Percentiles rank a stretch among this genome's conserved stretches.
Evolutionary conservation across 1,140 invertebrate species (phyloP).

Genomic region (Caerostris extrusa): DNA sequence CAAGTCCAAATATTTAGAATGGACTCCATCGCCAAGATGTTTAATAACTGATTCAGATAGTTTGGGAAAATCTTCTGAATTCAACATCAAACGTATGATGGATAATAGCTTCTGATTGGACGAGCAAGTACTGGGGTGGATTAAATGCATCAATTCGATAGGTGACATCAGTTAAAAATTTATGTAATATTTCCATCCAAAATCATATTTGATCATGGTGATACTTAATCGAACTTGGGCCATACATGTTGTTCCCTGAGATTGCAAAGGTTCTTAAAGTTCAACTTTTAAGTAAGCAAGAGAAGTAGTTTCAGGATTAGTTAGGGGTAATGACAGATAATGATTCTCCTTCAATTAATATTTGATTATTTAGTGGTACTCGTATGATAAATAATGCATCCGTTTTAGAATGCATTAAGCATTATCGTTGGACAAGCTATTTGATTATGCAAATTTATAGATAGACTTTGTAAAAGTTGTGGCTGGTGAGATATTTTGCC

Average conservation of each 20-base stretch:
- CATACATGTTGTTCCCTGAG: not conserved
- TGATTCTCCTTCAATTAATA: not conserved
- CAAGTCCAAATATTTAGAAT: conserved; percentile 35
- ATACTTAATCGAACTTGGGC: not conserved
- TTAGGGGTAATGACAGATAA: not conserved
- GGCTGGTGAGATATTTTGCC: too few relatives aligned
- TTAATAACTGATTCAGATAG: conserved; percentile 38
- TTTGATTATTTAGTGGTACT: not conserved
- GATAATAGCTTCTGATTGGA: conserved; percentile 5
- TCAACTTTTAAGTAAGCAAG: not conserved
- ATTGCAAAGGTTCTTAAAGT: not conserved
- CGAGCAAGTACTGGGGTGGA: not conserved
- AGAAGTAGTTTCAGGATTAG: not conserved
- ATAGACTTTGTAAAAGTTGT: too few relatives aligned
- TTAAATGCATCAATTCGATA: not conserved
- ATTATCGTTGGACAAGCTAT: too few relatives aligned
- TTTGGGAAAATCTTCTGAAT: conserved; percentile 17
- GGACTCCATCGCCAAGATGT: conserved; percentile 6
- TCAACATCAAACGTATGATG: not conserved
- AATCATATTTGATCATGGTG: not conserved
- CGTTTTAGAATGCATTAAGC: not conserved
- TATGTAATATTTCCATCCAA: not conserved
- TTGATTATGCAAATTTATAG: too few relatives aligned
- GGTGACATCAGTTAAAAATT: conserved; percentile 10
- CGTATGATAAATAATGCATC: not conserved